phyloP scores from a whole-genome alignment of 2,888 invertebrate genomes.

The Clanis bilineata region DNA sequence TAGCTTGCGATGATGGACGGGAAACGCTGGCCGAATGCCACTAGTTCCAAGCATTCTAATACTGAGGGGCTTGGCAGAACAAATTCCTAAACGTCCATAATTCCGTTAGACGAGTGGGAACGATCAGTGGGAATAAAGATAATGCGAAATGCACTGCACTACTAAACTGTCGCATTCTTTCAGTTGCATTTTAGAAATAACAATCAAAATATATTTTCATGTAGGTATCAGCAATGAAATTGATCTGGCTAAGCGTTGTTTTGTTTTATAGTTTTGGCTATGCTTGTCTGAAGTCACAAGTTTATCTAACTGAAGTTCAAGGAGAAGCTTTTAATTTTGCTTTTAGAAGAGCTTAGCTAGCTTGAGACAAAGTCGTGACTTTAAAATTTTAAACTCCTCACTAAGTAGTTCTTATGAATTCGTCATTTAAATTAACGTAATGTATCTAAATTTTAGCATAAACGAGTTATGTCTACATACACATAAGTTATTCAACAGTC shows the following conservation, averaged over 20 bases:
- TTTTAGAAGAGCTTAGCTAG: too few species aligned
- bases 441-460: not conserved
- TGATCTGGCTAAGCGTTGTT: too few species aligned
- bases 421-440: not conserved
- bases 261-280: too few species aligned
- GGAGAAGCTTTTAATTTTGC: too few species aligned
- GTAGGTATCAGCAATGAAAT: too few species aligned
- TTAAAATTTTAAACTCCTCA: too few species aligned
- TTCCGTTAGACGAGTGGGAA: not conserved
- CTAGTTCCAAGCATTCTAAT: constrained; percentile 22
- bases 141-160: not conserved
- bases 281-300: too few species aligned
- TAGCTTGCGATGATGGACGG: constrained; percentile 22
- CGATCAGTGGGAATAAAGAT: not conserved
- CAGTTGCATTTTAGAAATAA: too few species aligned
- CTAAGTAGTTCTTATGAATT: too few species aligned
- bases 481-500: not conserved
- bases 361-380: too few species aligned
- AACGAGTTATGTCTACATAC: not conserved
- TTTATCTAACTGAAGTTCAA: too few species aligned
- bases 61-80: not conserved
- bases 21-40: constrained; percentile 51
- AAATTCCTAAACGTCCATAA: not conserved
- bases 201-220: too few species aligned
- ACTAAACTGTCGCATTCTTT: not conserved